Percentiles rank a stretch among this genome's conserved stretches.
Conservation (phyloP, 2,888 invertebrate genomes). For the Pammene fasciana region DNA sequence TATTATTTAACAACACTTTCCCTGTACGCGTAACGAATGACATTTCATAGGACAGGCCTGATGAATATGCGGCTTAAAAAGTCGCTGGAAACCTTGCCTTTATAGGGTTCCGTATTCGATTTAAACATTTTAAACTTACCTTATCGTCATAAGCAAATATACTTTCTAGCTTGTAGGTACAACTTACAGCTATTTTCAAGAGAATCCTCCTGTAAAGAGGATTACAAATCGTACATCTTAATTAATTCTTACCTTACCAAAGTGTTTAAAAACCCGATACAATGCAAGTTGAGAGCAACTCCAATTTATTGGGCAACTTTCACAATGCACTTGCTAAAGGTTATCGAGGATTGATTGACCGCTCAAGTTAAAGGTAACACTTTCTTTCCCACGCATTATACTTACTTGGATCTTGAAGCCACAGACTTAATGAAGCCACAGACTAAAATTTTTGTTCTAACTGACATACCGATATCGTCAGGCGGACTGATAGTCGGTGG, state of each 20-base stretch:
- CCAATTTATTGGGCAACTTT: slow-evolving; percentile 36
- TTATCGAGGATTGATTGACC: slow-evolving; percentile 33
- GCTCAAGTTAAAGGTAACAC: slow-evolving; percentile 37
- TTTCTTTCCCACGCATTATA: slow-evolving; percentile 33
- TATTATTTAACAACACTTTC: slow-evolving; percentile 31
- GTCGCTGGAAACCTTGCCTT: background rate
- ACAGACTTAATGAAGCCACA: background rate
- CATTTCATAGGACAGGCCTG: slow-evolving; percentile 7
- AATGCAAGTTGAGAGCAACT: slow-evolving; percentile 3
- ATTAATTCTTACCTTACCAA: no score
- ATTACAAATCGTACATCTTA: no score
- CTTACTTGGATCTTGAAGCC: background rate
- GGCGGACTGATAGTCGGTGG: no score
- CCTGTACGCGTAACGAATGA: slow-evolving; percentile 26
- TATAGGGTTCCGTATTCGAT: background rate
- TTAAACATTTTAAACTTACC: no score
- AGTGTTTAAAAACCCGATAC: no score
- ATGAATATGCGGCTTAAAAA: background rate
- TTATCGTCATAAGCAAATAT: no score
- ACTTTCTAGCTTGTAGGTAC: no score
- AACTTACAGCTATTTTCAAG: no score
- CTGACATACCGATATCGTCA: no score
- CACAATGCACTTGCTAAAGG: slow-evolving; percentile 38
- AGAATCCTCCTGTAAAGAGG: no score
- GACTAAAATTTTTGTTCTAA: no score